phyloP scores from a whole-genome alignment of 2,888 invertebrate species.

The Onchidella celtica region DNA sequence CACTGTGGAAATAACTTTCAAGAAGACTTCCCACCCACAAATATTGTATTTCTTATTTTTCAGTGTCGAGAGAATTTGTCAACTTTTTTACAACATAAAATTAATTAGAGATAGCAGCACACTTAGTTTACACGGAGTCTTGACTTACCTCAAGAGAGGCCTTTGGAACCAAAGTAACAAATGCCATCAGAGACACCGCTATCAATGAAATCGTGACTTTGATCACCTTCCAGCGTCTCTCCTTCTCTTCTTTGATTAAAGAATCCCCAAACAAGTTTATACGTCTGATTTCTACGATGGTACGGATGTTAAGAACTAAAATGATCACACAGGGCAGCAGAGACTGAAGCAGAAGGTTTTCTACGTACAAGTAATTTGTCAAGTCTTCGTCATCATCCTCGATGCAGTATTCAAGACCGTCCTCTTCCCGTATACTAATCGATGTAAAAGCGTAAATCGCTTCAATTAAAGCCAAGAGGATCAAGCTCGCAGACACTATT shows the following conservation, averaged over 20 bases:
- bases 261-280: no score
- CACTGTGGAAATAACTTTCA: no score
- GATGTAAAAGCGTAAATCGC: no score
- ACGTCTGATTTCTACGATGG: background rate
- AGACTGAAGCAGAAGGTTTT: background rate
- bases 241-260: background rate
- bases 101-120: no score
- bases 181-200: background rate
- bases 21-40: no score
- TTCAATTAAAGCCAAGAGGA: background rate
- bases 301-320: background rate
- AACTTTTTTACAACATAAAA: no score
- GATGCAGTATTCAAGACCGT: background rate
- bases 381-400: background rate
- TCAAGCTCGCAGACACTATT: background rate
- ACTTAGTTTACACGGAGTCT: no score
- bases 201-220: background rate
- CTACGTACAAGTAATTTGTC: background rate
- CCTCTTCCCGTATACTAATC: background rate
- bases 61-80: no score
- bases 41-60: no score
- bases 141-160: background rate
- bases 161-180: background rate
- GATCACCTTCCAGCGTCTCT: background rate
- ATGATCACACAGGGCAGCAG: background rate